Conservation (phyloP, 2,888 invertebrate genomes). For the Candidula unifasciata region DNA sequence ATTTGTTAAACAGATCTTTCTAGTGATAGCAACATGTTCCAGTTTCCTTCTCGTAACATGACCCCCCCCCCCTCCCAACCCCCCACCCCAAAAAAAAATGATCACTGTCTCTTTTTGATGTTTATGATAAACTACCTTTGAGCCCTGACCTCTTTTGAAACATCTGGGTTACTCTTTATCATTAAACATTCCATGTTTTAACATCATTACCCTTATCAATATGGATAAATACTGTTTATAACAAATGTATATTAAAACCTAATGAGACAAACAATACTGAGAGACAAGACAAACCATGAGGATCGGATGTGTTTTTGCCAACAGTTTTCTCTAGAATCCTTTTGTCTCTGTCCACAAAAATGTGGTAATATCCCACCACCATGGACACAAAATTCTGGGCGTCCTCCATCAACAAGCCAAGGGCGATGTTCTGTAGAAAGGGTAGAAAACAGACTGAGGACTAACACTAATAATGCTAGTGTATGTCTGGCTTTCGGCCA, state of each 20-base stretch:
- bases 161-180: too few species aligned
- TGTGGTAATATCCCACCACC: conserved; percentile 75
- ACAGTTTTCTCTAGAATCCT: conserved; percentile 77
- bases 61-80: too few species aligned
- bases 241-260: background rate
- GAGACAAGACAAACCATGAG: conserved; percentile 60
- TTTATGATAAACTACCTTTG: too few species aligned
- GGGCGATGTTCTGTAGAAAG: conserved; percentile 63
- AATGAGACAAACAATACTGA: too few species aligned
- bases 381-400: conserved; percentile 77
- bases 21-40: too few species aligned
- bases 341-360: conserved; percentile 80
- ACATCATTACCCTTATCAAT: background rate
- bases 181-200: too few species aligned
- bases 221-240: background rate
- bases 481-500: too few species aligned
- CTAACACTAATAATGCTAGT: background rate
- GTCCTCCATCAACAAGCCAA: conserved; percentile 76
- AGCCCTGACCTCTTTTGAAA: too few species aligned
- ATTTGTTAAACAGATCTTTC: too few species aligned
- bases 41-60: too few species aligned
- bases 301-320: conserved; percentile 69
- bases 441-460: background rate
- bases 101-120: too few species aligned
- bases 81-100: too few species aligned